A percentile compares a stretch with the other conserved stretches of the same genome.
Evolutionary conservation across 2,113 vertebrate species (phyloP).

Genomic region (Phylloscopus trochiloides): DNA sequence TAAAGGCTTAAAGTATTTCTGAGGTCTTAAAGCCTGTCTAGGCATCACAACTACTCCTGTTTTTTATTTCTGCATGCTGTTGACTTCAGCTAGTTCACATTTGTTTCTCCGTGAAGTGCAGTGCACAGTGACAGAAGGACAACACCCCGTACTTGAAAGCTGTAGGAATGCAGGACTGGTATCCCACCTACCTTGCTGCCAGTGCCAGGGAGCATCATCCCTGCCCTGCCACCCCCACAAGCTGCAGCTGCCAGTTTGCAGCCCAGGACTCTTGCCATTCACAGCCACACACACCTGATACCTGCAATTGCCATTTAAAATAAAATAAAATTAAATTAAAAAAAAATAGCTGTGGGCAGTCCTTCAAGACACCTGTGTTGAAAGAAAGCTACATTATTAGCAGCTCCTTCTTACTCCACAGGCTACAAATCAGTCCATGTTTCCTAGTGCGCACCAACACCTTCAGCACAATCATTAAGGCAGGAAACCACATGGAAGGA

Average conservation of each 20-base stretch:
- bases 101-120: background rate
- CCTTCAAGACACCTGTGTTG: background rate
- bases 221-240: background rate
- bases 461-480: background rate
- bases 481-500: background rate
- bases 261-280: fast-evolving
- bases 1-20: background rate
- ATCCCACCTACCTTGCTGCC: too few relatives aligned
- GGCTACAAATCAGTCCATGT: fast-evolving
- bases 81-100: background rate
- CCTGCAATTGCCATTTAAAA: background rate
- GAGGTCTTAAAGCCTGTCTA: background rate
- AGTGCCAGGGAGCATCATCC: background rate
- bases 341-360: background rate
- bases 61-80: background rate
- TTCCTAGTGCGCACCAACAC: background rate
- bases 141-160: background rate
- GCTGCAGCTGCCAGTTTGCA: background rate
- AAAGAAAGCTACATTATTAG: background rate
- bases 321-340: too few relatives aligned
- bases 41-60: background rate
- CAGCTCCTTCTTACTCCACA: background rate
- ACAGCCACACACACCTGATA: background rate
- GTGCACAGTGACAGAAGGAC: background rate
- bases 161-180: fast-evolving